Conservation (phyloP, 1,140 invertebrate species). For the Cherax destructor region DNA sequence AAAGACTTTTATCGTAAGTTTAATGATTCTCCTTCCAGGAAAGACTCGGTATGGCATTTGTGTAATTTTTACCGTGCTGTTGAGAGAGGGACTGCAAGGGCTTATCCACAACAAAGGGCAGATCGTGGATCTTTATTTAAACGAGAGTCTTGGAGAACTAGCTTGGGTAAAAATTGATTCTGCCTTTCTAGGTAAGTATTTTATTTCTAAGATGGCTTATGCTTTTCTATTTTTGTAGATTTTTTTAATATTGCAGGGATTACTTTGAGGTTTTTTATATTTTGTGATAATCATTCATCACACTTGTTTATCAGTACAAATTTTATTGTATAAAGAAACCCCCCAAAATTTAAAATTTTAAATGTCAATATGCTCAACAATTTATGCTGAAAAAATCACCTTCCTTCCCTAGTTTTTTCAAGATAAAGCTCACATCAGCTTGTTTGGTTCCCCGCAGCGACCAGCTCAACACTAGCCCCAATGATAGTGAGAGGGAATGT, state of each 20-base stretch:
- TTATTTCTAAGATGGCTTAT: neutral
- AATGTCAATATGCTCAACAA: no score
- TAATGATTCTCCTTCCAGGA: constrained; percentile 75
- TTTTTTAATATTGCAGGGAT: neutral
- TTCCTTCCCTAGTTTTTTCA: constrained; percentile 30
- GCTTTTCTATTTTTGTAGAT: neutral
- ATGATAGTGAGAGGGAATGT: constrained; percentile 90
- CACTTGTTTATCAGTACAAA: no score
- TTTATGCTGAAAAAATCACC: neutral
- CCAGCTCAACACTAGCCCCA: constrained; percentile 90
- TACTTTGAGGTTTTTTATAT: neutral
- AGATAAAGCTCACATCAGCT: constrained; percentile 36
- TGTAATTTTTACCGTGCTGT: constrained; percentile 98
- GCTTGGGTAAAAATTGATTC: constrained; percentile 93
- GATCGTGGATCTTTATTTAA: constrained; percentile 80
- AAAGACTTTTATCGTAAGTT: neutral
- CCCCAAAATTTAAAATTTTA: no score
- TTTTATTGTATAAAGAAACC: no score
- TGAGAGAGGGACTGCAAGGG: constrained; percentile 79
- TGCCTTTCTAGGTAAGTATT: constrained; percentile 89
- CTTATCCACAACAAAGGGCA: constrained; percentile 72
- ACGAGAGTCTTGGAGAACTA: constrained; percentile 90
- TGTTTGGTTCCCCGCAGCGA: constrained; percentile 80
- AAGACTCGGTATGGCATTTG: constrained; percentile 96
- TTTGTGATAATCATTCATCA: no score